Conservation (phyloP, 2,888 invertebrate species). For the Limulus polyphemus region DNA sequence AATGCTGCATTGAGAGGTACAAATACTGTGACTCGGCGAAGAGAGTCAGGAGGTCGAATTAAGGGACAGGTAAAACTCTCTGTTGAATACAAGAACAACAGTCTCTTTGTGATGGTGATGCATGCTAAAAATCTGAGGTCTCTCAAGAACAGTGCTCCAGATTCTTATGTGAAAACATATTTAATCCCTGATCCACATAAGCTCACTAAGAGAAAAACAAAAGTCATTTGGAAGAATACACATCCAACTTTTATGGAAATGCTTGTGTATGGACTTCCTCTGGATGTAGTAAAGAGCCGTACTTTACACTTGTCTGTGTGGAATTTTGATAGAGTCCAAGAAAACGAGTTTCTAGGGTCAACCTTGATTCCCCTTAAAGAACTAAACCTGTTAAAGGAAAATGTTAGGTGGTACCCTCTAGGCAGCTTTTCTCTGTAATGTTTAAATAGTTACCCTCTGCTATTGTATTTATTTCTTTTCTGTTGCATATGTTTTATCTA, state of each 20-base stretch:
- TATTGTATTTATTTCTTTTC: no score
- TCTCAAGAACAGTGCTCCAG: constrained; percentile 48
- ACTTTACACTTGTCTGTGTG: constrained; percentile 84
- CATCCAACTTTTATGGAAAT: constrained; percentile 84
- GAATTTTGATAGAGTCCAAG: constrained; percentile 85
- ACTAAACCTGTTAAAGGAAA: constrained; percentile 61
- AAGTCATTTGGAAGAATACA: constrained; percentile 77
- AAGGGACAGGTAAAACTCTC: constrained; percentile 65
- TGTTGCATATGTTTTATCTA: no score
- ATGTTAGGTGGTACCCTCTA: constrained; percentile 73
- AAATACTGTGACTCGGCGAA: constrained; percentile 7
- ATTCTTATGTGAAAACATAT: constrained; percentile 50
- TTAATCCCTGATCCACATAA: constrained; percentile 83
- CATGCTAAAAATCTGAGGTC: constrained; percentile 75
- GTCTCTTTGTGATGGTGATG: constrained; percentile 67
- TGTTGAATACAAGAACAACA: constrained; percentile 58
- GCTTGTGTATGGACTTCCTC: constrained; percentile 20
- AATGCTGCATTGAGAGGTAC: constrained; percentile 5
- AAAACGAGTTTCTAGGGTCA: constrained; percentile 90
- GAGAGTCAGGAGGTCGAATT: constrained; percentile 27
- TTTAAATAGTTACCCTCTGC: no score
- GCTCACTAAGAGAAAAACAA: constrained; percentile 89
- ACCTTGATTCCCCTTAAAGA: constrained; percentile 62
- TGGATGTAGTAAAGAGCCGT: constrained; percentile 16
- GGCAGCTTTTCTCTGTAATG: constrained; percentile 32